Conservation (phyloP, 2,113 vertebrate species). For the Coracopsis vasa region DNA sequence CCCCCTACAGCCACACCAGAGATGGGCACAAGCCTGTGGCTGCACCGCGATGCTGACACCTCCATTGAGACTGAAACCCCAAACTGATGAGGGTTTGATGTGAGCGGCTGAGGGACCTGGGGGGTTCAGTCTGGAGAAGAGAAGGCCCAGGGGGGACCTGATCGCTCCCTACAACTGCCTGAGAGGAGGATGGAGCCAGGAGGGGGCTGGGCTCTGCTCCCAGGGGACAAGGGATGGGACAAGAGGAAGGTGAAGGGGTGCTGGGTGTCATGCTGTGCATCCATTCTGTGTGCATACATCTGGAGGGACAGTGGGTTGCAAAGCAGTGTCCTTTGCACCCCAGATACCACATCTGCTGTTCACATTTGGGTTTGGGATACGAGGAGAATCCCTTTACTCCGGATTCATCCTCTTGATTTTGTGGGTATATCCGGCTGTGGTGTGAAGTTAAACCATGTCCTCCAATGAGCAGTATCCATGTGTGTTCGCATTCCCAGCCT, state of each 20-base stretch:
- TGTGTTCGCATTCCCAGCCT: neutral
- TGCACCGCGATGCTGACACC: accelerated
- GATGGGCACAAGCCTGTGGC: neutral
- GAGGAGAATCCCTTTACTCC: accelerated
- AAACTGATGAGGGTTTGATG: neutral
- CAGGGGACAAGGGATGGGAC: too few species aligned
- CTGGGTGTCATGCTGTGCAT: accelerated
- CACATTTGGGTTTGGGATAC: accelerated
- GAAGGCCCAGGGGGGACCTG: too few species aligned
- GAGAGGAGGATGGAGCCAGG: neutral
- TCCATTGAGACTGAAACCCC: neutral
- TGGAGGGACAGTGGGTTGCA: neutral
- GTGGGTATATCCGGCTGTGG: accelerated
- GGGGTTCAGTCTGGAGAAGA: too few species aligned
- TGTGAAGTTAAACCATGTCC: neutral
- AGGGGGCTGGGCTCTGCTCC: neutral
- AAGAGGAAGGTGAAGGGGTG: neutral
- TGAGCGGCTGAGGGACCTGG: too few species aligned
- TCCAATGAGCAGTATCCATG: neutral
- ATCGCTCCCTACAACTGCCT: too few species aligned
- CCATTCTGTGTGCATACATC: accelerated
- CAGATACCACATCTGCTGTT: accelerated
- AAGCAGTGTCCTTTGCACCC: neutral
- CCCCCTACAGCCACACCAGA: neutral
- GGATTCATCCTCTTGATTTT: neutral